Conservation (phyloP, 2,888 invertebrate species). For the Oegoconia quadripuncta region DNA sequence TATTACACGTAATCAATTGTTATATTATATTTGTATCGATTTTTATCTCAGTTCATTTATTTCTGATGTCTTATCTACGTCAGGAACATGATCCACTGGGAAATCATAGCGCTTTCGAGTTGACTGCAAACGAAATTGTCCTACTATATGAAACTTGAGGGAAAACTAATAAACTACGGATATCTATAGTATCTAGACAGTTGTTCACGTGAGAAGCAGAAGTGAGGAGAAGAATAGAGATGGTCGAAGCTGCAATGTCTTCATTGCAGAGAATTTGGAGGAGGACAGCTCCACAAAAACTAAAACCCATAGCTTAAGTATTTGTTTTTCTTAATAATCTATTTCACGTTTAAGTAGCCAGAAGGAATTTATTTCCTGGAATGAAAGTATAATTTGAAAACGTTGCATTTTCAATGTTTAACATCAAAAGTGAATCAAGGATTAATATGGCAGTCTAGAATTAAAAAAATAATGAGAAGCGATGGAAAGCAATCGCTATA, state of each 20-base stretch:
- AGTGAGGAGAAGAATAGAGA: too few relatives aligned
- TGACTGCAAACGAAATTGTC: constrained; percentile 2
- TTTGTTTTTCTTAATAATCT: not conserved
- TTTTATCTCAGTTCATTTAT: constrained; percentile 12
- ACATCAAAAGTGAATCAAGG: not conserved
- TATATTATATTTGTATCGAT: constrained; percentile 11
- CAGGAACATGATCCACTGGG: constrained; percentile 25
- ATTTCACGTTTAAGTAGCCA: not conserved
- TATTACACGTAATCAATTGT: constrained; percentile 2
- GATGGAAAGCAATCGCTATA: too few relatives aligned
- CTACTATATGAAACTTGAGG: constrained; percentile 1
- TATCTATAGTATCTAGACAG: not conserved
- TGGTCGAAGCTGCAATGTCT: not conserved
- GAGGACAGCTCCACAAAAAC: not conserved
- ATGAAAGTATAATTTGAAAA: not conserved
- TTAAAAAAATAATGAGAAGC: too few relatives aligned
- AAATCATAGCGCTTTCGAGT: constrained; percentile 27
- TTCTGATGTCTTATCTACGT: constrained; percentile 29
- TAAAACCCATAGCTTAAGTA: not conserved
- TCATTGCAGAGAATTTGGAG: too few relatives aligned
- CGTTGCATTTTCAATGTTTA: not conserved
- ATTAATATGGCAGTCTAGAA: not conserved
- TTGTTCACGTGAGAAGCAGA: not conserved
- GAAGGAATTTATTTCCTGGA: not conserved
- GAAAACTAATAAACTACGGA: not conserved